Evolutionary conservation across 1,140 invertebrate genomes (phyloP).

Genomic region (Trichonephila clavipes): DNA sequence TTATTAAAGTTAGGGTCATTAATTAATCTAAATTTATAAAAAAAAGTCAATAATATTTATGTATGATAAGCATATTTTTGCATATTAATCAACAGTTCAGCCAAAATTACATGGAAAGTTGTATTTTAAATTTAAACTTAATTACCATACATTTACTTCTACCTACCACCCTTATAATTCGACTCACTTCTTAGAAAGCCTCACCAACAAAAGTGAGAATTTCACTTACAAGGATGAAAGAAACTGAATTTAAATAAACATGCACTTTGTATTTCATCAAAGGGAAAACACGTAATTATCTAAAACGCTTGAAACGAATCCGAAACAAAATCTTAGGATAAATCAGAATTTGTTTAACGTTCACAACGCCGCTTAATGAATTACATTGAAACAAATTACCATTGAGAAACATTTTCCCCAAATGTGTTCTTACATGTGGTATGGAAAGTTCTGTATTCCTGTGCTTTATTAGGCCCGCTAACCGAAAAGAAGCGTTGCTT

Average conservation of each 20-base stretch:
- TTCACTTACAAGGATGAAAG: background rate
- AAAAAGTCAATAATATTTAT: no score
- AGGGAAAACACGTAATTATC: constrained; percentile 26
- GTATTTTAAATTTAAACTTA: background rate
- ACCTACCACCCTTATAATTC: background rate
- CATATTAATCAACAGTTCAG: no score
- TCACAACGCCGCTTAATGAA: constrained; percentile 3
- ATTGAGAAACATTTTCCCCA: constrained; percentile 16
- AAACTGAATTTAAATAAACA: constrained; percentile 28
- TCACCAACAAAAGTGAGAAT: background rate
- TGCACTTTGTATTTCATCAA: constrained; percentile 37
- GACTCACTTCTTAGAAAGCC: background rate
- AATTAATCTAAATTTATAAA: no score
- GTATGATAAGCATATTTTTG: no score
- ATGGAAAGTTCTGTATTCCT: background rate
- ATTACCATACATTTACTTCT: background rate
- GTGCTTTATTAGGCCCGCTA: background rate
- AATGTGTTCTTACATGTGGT: background rate
- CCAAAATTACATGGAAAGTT: background rate
- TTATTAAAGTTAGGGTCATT: no score
- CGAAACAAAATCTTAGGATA: constrained; percentile 18
- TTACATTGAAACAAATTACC: constrained; percentile 38
- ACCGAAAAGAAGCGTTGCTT: constrained; percentile 9
- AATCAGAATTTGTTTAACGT: constrained; percentile 26
- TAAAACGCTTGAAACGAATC: constrained; percentile 1